These are phyloP conservation scores for Bovichtus variegatus DNA, from an alignment of 2,797 vertebrate genomes.

Conservation along the genomic window DNA sequence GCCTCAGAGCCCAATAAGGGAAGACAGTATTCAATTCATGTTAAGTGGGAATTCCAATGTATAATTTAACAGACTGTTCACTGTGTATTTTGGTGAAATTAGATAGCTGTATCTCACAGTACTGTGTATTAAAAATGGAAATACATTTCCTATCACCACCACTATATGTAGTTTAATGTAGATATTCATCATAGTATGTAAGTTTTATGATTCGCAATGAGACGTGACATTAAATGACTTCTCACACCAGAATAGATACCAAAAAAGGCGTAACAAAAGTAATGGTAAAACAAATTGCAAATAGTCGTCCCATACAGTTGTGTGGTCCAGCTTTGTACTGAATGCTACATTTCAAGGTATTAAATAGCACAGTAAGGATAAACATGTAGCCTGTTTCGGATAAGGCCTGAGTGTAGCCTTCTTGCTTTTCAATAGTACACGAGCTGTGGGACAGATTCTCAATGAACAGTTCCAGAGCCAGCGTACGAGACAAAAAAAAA, in stretches of 20 bases:
- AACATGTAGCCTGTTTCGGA: not conserved
- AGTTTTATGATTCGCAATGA: not conserved
- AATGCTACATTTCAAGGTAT: not conserved
- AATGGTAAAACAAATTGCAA: not conserved
- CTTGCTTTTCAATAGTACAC: constrained; percentile 1
- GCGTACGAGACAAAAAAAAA: constrained; percentile 15
- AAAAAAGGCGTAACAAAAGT: not conserved
- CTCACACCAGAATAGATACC: not conserved
- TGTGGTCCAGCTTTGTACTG: not conserved
- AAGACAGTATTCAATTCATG: constrained; percentile 47
- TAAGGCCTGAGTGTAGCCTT: constrained; percentile 5
- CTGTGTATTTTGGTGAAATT: constrained; percentile 2
- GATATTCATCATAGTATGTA: not conserved
- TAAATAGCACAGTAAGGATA: not conserved
- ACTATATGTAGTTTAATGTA: not conserved
- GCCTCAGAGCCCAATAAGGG: constrained; percentile 50
- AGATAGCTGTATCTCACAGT: not conserved
- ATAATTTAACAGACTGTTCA: constrained; percentile 38
- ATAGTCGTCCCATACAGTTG: not conserved
- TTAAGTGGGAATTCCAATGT: constrained; percentile 55
- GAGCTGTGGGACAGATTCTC: constrained; percentile 41
- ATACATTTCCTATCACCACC: not conserved
- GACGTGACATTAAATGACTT: not conserved
- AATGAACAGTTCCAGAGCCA: constrained; percentile 47
- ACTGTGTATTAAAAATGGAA: not conserved